Base-by-base conservation (phyloP, 2,888 invertebrate genomes). In the Drosophila hawaiiensis region DNA sequence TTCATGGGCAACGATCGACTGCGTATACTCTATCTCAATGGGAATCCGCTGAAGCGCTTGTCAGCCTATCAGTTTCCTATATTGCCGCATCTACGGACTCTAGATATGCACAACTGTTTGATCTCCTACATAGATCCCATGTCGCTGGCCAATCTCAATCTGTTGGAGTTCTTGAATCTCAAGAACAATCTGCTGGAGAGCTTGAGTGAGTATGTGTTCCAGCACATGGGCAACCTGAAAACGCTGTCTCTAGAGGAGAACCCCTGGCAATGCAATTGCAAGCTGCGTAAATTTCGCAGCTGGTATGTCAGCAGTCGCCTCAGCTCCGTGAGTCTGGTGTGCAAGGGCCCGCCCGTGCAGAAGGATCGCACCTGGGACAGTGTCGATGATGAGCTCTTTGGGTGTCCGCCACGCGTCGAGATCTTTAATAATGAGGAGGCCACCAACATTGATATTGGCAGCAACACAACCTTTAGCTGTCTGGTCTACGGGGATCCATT, bases 261-360 rank as follows among this genome's bases (percentile, higher is more conserved):
- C 93, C 97, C 97, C 7, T 98, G 98, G 98, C 95, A 95, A 90
- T 98, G 98, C 92, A 97, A 98, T 92, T 98, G 98, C 93, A 95
- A 96, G 78, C 93, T 98, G 69, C 95, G 97, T 61, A 96, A 96
- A 70, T 97, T 98, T 86, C 95, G 97, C 70, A 96, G 96, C 83
- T 98, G 98, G 97, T 96, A 97, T 91, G 94, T 97, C 62, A 95
- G 95, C 61, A 96, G 96, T 86, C 97, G 97, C 85, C 94, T 98
- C 62, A 96, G 96, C 73, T 96, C 97, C 16, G 95, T 96, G 77
- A 95, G 97, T 50, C 94, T 97, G 80, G 94, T 95, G 59, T 97
- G 97, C 90, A 95, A 95, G 19, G 96, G 96, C 60, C 98, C 98
- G 2, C 94, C 95, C 6, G 94, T 95, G 56, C 94, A 97, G 75